Evolutionary conservation across 2,888 invertebrate species (phyloP), one percentile per base, ranked within the genome.

Genomic region (Sceliomorpha sp.): DNA sequence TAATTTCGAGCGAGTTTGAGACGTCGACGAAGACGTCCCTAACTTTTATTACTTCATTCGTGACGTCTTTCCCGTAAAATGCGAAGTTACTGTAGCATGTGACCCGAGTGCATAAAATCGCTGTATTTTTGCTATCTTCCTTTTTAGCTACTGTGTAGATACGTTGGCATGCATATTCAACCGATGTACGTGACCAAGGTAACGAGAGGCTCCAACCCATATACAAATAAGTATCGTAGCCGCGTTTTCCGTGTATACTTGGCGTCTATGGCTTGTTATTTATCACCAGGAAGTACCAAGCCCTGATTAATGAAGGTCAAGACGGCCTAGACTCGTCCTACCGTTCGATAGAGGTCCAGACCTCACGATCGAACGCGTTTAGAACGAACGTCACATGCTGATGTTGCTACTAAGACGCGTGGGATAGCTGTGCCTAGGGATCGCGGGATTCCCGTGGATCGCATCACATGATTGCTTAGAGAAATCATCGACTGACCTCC

Each of bases 231-330:
- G 68, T 34, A 62, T 66, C 66, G 70, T 53, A 44, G 60, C 58
- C 34, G 62, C 60, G 50, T 70, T 60, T 63, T 60, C 58, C 58
- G 42, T 69, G 72, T 63, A 66, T 58, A 55, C 47, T 59, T 48
- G 59, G 63, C 58, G 47, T 44, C 48, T 56, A 34, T 27, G 56
- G 51, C 74, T 74, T 70, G 80, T 85, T 83, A 86, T 85, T 86
- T 85, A 86, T 86, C 83, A 82, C 85, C 85, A 84, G 86, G 85
- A 86, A 86, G 81, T 79, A 76, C 73, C 75, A 70, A 73, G 76
- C 75, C 74, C 81, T 85, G 83, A 85, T 85, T 85, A 85, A 84
- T 83, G 84, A 85, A 85, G 84, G 85, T 83, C 84, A 81, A 79
- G 74, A 70, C 75, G 69, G 74, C 70, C 58, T 53, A 58, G 70